Evolutionary conservation across 1,140 invertebrate genomes (phyloP), one percentile per base, ranked within the genome.

Genomic region (Drosophila miranda): DNA sequence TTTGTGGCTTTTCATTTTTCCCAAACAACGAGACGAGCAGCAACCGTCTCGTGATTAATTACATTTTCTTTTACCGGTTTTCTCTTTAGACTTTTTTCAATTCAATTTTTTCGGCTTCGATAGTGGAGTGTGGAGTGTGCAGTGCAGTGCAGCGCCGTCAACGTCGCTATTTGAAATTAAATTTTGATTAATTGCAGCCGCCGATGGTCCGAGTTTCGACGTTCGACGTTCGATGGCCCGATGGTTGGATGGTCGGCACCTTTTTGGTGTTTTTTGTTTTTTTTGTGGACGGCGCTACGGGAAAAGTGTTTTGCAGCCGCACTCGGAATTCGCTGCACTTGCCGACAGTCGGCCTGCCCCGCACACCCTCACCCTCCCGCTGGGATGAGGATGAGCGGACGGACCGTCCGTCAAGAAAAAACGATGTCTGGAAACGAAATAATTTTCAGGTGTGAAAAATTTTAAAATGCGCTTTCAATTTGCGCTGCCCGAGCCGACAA

Each of bases 361-460:
- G 26, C 23, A 41, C 53, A 55, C 30, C 38, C 42, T 23, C 49
- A n/a, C 45, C 59, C 45, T 56, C 73, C 74, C 70, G 64, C 77
- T 59, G 68, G 26, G 52, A 19, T n/a, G 30, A 46, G 19, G 57
- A 30, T 43, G 72, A 23, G 68, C 44, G 56, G 44, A 53, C 48
- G 64, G 71, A 56, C 70, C 48, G 48, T 44, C 34, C 42, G 44
- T 43, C 26, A 42, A 73, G 16, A 48, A 26, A 56, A 38, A 56
- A 56, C 11, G 38, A 63, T 56, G 55, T 55, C 67, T 81, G 62
- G 79, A 72, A 76, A 84, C 81, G 64, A 86, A 86, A 87, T 71
- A 86, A 87, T 87, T 87, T 86, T 86, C 81, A 86, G 82, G 82
- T 86, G 81, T 86, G 81, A 86, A 86, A 86, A 81, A 87, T 86